Evolutionary conservation across 1,140 invertebrate species (phyloP).

Genomic region (Drosophila subpulchrella): DNA sequence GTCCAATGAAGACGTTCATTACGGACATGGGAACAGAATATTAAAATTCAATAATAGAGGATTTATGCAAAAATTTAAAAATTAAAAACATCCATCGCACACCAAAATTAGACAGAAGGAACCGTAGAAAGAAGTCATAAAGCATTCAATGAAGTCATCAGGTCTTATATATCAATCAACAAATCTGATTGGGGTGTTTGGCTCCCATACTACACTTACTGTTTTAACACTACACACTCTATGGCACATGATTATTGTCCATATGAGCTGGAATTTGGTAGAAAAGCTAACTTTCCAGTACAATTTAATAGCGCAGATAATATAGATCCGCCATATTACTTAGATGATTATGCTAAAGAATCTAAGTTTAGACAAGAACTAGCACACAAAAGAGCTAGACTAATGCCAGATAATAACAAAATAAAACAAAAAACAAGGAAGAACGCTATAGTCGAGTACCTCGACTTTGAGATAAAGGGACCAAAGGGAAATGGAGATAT

Average conservation of each 20-base stretch:
- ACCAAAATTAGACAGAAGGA: conserved; percentile 1
- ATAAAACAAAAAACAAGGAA: too few species aligned
- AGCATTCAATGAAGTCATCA: conserved; percentile 38
- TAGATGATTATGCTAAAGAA: too few species aligned
- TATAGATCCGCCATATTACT: neutral
- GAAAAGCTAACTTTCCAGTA: neutral
- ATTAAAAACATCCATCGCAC: conserved; percentile 9
- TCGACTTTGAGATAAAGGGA: too few species aligned
- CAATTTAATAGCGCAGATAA: neutral
- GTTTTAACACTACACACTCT: conserved; percentile 50
- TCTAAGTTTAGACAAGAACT: too few species aligned
- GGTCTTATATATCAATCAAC: conserved; percentile 26
- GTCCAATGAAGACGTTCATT: too few species aligned
- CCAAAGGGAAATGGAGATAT: too few species aligned
- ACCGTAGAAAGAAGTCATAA: conserved; percentile 35
- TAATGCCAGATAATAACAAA: too few species aligned
- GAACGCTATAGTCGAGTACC: too few species aligned
- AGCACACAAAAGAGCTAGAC: too few species aligned
- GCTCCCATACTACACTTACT: conserved; percentile 42
- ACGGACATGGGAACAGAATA: too few species aligned
- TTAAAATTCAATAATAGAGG: conserved; percentile 47
- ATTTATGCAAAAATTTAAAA: conserved; percentile 39
- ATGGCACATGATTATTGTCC: conserved; percentile 18
- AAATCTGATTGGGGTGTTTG: conserved; percentile 25
- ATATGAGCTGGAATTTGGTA: conserved; percentile 10